These are phyloP conservation scores for Channallabes apus DNA, from an alignment of 2,797 vertebrate genomes.

Conservation along the genomic window DNA sequence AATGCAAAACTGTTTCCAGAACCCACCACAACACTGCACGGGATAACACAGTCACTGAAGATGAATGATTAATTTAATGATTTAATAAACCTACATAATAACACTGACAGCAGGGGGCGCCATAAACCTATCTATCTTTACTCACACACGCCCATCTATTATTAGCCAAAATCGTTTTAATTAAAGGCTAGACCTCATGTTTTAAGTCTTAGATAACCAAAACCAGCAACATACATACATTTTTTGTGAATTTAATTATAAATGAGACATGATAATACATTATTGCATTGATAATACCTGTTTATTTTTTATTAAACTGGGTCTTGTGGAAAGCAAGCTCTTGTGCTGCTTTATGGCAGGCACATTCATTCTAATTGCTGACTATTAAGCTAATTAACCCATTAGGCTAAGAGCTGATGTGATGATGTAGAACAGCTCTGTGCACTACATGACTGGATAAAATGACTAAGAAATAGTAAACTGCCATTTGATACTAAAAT, in stretches of 20 bases:
- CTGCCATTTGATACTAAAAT: neutral
- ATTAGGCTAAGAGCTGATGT: neutral
- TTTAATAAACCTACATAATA: neutral
- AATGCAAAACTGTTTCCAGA: neutral
- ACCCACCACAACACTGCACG: neutral
- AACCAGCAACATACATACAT: neutral
- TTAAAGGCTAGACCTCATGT: neutral
- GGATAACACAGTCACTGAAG: neutral
- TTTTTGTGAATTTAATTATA: neutral
- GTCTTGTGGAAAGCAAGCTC: neutral
- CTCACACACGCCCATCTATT: constrained; percentile 3
- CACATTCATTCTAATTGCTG: neutral
- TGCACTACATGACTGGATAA: neutral
- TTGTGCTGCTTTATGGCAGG: neutral
- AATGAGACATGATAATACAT: neutral
- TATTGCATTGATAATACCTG: neutral
- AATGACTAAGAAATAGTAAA: neutral
- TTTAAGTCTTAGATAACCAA: neutral
- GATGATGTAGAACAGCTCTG: neutral
- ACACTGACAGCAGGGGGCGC: constrained; percentile 29
- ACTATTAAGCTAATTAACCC: neutral
- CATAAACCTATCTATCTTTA: neutral
- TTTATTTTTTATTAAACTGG: neutral
- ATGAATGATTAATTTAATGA: neutral
- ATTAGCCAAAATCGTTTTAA: neutral